Conservation (phyloP, 2,888 invertebrate species). For the Monochamus alternatus region DNA sequence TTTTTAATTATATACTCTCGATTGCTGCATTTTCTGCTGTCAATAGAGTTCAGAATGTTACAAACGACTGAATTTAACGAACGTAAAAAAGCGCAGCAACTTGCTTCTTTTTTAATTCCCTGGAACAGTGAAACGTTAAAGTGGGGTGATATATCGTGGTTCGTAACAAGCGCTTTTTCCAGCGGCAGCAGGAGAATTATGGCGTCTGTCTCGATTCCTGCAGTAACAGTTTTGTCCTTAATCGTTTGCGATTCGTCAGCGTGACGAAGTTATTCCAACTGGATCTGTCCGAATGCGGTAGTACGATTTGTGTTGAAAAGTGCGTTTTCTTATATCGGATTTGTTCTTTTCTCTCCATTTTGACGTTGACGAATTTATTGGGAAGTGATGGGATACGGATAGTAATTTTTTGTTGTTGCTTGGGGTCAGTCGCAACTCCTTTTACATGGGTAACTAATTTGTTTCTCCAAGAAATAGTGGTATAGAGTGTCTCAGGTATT, state of each 20-base stretch:
- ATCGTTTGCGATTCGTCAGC: neutral
- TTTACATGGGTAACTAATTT: no score
- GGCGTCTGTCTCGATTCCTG: neutral
- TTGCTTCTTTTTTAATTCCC: no score
- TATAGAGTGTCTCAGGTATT: no score
- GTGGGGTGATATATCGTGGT: neutral
- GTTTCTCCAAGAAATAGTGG: no score
- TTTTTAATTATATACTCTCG: no score
- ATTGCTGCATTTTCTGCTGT: neutral
- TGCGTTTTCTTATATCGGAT: neutral
- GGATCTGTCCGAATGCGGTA: neutral
- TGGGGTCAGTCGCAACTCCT: neutral
- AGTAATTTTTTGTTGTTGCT: no score
- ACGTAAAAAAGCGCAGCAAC: no score
- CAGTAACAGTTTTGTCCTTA: conserved; percentile 8
- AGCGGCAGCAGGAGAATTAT: neutral
- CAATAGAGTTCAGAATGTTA: conserved; percentile 1
- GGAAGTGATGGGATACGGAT: no score
- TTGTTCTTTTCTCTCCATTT: no score
- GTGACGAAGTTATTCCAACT: neutral
- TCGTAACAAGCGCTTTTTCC: neutral
- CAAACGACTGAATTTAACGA: neutral
- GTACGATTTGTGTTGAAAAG: neutral
- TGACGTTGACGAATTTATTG: no score
- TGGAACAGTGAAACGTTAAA: no score